phyloP scores from a whole-genome alignment of 2,888 invertebrate species.

The Phrixothrix hirtus region DNA sequence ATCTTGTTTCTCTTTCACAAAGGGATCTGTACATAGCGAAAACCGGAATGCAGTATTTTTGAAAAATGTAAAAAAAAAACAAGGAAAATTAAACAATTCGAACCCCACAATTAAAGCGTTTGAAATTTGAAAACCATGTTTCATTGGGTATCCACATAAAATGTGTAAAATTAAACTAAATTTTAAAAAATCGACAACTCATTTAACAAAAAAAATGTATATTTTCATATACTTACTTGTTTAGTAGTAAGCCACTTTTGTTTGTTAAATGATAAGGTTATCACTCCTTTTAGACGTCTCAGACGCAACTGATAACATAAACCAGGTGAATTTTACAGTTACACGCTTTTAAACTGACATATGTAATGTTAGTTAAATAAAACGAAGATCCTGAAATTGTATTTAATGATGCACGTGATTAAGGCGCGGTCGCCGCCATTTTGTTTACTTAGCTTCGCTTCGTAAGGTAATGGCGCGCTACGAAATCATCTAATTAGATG shows the following conservation, averaged over 20 bases:
- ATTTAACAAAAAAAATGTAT: neutral
- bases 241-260: constrained; percentile 17
- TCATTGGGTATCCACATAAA: neutral
- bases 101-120: too few relatives aligned
- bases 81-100: too few relatives aligned
- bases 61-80: too few relatives aligned
- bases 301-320: constrained; percentile 28
- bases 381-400: constrained; percentile 9
- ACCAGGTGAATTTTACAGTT: constrained; percentile 14
- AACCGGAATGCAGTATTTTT: too few relatives aligned
- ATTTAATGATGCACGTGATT: constrained; percentile 28
- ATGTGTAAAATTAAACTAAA: neutral
- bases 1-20: too few relatives aligned
- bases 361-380: too few relatives aligned
- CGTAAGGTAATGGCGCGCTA: constrained; percentile 14
- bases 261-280: constrained; percentile 29
- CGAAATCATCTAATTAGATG: neutral
- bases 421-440: constrained; percentile 30
- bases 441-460: constrained; percentile 14
- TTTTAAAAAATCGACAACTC: neutral
- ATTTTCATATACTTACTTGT: constrained; percentile 15
- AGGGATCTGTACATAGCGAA: too few relatives aligned
- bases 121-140: neutral
- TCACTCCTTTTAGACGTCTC: constrained; percentile 29
- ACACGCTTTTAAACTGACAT: constrained; percentile 5